Evolutionary conservation across 2,113 vertebrate genomes (phyloP), one percentile per base, ranked within the genome.

Genomic region (Rattus rattus): DNA sequence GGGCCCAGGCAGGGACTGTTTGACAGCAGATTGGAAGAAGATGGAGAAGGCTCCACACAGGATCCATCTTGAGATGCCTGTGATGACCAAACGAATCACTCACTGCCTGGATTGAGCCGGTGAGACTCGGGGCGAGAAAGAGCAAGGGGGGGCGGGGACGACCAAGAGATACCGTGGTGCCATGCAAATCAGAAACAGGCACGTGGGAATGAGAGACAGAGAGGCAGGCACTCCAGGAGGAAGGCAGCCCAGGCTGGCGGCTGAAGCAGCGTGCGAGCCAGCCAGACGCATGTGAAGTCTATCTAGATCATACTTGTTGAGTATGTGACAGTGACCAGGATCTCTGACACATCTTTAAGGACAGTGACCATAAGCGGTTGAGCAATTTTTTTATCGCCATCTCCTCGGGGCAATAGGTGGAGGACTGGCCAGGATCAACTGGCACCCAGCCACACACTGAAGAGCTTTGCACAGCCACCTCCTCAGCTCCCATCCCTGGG

Each of bases 401-500:
- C 76, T 73, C 65, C 89, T 61, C 24, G 0, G 7, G 88, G 77
- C 39, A 47, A n/a, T 19, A 49, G 16, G 33, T 14, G 54, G 94
- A 79, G 79, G 33, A 28, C 80, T 5, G 94, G 76, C 70, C 90
- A 90, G 59, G 63, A 93, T 43, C 86, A 16, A 24, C 26, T 17
- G 36, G 63, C 43, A 54, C 49, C 89, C 76, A 88, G 84, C 61
- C 47, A 20, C 75, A 36, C 17, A 36, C 36, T 52, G n/a, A 54
- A 75, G 43, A 85, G 80, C 67, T 76, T 47, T 52, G 36, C 5
- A 0, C 1, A 1, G 81, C 96, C 94, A 85, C 89, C 91, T 94
- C 88, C 92, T 90, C 89, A 26, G 80, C 96, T 91, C 94, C 89
- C 94, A 97, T 14, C 10, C 33, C 28, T 33, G 86, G 36, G 86